Evolutionary conservation across 1,140 invertebrate genomes (phyloP).

Genomic region (Cotesia vestalis): DNA sequence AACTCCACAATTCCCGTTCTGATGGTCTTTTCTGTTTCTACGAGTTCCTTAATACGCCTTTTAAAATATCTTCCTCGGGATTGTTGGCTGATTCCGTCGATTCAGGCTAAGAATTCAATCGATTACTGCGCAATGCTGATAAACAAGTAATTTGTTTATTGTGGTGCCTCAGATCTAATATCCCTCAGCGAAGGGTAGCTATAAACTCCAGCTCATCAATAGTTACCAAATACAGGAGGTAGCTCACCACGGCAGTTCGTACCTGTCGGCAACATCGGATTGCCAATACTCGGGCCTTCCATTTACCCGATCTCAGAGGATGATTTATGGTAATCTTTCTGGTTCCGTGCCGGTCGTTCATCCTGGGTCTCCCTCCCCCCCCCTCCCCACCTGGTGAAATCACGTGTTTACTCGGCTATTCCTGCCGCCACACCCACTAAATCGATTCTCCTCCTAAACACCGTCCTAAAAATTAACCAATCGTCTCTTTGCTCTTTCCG

Average conservation of each 20-base stretch:
- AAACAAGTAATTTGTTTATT: slow-evolving; percentile 26
- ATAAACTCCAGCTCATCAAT: slow-evolving; percentile 31
- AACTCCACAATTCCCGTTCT: too few relatives aligned
- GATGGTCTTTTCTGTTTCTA: too few relatives aligned
- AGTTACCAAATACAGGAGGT: slow-evolving; percentile 8
- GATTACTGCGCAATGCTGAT: slow-evolving; percentile 4
- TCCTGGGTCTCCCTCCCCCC: slow-evolving; percentile 32
- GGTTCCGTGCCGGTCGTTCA: slow-evolving; percentile 42
- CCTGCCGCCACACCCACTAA: slow-evolving; percentile 19
- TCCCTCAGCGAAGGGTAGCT: not conserved
- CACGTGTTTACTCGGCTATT: slow-evolving; percentile 32
- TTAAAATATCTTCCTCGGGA: not conserved
- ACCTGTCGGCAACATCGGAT: slow-evolving; percentile 30
- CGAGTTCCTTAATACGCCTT: not conserved
- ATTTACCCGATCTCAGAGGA: slow-evolving; percentile 36
- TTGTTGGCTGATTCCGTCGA: not conserved
- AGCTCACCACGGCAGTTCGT: slow-evolving; percentile 25
- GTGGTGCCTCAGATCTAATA: slow-evolving; percentile 1
- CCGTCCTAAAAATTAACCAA: slow-evolving; percentile 4
- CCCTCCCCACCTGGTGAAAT: slow-evolving; percentile 15
- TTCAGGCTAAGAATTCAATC: not conserved
- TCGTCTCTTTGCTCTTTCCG: not conserved
- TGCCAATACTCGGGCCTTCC: slow-evolving; percentile 11
- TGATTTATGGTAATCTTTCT: slow-evolving; percentile 44
- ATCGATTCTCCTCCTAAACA: slow-evolving; percentile 17